These are phyloP conservation scores for Actinopyga echinites DNA, from an alignment of 53 echinoderm and acorn worm genomes.

Conservation along the genomic window DNA sequence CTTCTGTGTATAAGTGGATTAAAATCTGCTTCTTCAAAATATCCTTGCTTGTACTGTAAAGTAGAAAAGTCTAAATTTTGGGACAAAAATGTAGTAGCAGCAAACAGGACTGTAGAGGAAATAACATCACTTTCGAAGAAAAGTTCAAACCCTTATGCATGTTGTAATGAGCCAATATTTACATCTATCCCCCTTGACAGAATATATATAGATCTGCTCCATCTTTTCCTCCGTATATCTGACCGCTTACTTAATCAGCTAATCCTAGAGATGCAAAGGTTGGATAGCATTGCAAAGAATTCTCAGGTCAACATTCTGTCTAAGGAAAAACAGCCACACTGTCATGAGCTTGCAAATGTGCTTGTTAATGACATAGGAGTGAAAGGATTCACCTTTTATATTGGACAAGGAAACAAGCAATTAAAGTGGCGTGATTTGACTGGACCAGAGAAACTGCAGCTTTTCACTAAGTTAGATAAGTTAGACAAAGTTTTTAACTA, in stretches of 20 bases:
- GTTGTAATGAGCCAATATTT: not conserved
- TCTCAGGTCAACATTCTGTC: not conserved
- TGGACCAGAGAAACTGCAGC: conserved; percentile 1
- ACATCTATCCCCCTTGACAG: not conserved
- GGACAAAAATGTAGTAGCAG: not conserved
- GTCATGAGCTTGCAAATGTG: not conserved
- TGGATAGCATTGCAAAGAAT: not conserved
- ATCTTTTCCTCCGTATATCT: not conserved
- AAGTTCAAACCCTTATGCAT: not conserved
- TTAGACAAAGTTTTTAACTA: not conserved
- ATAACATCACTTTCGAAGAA: not conserved
- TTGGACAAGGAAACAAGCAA: too few relatives aligned
- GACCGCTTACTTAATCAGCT: conserved; percentile 2
- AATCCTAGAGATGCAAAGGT: not conserved
- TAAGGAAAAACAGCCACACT: not conserved
- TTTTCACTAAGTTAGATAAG: conserved; percentile 7
- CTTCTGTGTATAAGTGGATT: conserved; percentile 14
- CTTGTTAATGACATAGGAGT: not conserved
- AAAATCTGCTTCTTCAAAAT: conserved; percentile 5
- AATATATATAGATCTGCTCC: not conserved
- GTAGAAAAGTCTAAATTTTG: not conserved
- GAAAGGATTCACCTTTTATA: too few relatives aligned
- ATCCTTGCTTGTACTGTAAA: not conserved
- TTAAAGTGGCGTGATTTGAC: conserved; percentile 11
- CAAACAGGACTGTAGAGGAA: not conserved